Conservation (phyloP, 2,113 vertebrate genomes). For the Gymnorhina tibicen region DNA sequence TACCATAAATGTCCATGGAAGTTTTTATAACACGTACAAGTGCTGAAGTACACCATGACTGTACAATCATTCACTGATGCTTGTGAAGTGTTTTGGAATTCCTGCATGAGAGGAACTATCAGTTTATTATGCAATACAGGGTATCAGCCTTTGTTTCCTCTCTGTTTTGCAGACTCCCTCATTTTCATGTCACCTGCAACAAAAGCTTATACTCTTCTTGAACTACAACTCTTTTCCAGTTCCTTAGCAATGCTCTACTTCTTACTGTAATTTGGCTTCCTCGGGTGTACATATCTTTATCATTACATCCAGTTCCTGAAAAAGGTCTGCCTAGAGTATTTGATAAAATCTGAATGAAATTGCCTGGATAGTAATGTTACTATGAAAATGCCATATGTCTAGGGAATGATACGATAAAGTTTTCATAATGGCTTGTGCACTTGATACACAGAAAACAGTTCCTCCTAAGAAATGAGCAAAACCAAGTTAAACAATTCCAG, state of each 20-base stretch:
- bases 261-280: neutral
- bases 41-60: neutral
- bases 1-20: neutral
- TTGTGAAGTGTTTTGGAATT: neutral
- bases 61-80: neutral
- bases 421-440: neutral
- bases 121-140: neutral
- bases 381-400: neutral
- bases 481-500: neutral
- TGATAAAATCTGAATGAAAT: slow-evolving; percentile 10
- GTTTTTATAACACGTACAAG: neutral
- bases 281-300: neutral
- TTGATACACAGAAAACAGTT: neutral
- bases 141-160: neutral
- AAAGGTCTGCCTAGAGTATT: neutral
- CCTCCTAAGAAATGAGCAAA: neutral
- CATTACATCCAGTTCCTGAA: neutral
- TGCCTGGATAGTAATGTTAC: neutral
- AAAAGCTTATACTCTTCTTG: neutral
- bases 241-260: neutral
- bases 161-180: neutral
- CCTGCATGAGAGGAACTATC: neutral
- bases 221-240: neutral
- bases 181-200: neutral
- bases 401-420: neutral